These are phyloP conservation scores for Tuberolachnus salignus DNA, from an alignment of 2,888 invertebrate genomes.

Conservation along the genomic window DNA sequence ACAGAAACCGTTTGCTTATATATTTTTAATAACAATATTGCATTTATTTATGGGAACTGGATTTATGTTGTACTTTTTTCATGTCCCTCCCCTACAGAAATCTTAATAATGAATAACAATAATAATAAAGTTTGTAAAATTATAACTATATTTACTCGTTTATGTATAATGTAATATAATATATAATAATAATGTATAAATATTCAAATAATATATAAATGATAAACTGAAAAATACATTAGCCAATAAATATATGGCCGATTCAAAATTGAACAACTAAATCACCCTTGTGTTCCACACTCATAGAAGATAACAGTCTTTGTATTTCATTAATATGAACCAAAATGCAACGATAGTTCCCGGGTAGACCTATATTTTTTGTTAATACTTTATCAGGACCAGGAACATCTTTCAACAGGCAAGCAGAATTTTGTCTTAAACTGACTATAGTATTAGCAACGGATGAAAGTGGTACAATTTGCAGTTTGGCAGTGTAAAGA, in stretches of 20 bases:
- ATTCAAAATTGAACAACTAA: constrained; percentile 48
- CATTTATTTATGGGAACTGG: constrained; percentile 85
- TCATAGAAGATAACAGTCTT: constrained; percentile 40
- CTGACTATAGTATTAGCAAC: constrained; percentile 55
- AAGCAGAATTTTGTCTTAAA: constrained; percentile 63
- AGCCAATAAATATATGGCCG: neutral
- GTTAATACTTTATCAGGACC: constrained; percentile 73
- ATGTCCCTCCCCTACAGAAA: constrained; percentile 57
- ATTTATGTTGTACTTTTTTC: constrained; percentile 83
- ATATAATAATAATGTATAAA: constrained; percentile 55
- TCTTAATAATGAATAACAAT: constrained; percentile 39
- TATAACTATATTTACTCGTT: constrained; percentile 27
- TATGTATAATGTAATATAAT: constrained; percentile 45
- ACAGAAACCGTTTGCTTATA: constrained; percentile 70
- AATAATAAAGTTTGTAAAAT: constrained; percentile 1
- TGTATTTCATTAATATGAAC: constrained; percentile 39
- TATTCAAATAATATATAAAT: constrained; percentile 49
- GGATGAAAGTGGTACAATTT: constrained; percentile 58
- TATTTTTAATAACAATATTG: constrained; percentile 73
- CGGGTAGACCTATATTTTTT: constrained; percentile 44
- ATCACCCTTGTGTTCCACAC: constrained; percentile 52
- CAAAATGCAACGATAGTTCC: constrained; percentile 39
- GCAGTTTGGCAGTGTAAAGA: constrained; percentile 63
- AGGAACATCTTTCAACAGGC: constrained; percentile 73
- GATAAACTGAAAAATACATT: constrained; percentile 28